These are phyloP conservation scores for Nibea coibor DNA, from an alignment of 2,113 vertebrate species.

Conservation along the genomic window DNA sequence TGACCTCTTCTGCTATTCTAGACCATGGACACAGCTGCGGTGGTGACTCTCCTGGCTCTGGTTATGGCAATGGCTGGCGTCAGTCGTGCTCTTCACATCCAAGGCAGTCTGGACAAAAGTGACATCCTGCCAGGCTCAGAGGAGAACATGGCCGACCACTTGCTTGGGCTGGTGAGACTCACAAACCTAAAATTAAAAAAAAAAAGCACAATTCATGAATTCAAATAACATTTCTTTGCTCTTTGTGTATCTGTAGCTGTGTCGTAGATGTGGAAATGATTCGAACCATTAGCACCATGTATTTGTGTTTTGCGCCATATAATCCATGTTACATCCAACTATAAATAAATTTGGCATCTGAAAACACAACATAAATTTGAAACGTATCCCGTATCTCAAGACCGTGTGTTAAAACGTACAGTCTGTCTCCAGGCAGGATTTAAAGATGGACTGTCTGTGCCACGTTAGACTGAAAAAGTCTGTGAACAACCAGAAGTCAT, in stretches of 20 bases:
- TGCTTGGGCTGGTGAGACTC: constrained; percentile 78
- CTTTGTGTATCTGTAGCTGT: background rate
- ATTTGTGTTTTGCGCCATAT: background rate
- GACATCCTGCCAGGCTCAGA: constrained; percentile 62
- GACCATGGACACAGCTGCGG: constrained; percentile 75
- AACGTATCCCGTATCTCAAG: background rate
- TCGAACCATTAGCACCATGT: background rate
- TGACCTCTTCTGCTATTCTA: constrained; percentile 26
- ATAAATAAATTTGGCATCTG: constrained; percentile 1
- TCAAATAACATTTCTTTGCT: background rate
- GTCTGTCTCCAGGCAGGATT: constrained; percentile 6
- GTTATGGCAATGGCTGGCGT: constrained; percentile 78
- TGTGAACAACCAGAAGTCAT: background rate
- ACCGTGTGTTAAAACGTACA: constrained; percentile 7
- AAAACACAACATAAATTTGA: background rate
- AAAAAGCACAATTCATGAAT: background rate
- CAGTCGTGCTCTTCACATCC: constrained; percentile 71
- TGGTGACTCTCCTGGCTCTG: constrained; percentile 76
- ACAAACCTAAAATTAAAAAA: background rate
- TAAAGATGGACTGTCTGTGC: constrained; percentile 11
- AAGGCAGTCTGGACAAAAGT: constrained; percentile 47
- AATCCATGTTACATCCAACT: background rate
- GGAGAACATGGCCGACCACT: constrained; percentile 65
- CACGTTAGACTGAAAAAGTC: constrained; percentile 7
- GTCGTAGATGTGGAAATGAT: background rate